phyloP scores from a whole-genome alignment of 2,888 invertebrate genomes.

The Chymomyza caudatula region DNA sequence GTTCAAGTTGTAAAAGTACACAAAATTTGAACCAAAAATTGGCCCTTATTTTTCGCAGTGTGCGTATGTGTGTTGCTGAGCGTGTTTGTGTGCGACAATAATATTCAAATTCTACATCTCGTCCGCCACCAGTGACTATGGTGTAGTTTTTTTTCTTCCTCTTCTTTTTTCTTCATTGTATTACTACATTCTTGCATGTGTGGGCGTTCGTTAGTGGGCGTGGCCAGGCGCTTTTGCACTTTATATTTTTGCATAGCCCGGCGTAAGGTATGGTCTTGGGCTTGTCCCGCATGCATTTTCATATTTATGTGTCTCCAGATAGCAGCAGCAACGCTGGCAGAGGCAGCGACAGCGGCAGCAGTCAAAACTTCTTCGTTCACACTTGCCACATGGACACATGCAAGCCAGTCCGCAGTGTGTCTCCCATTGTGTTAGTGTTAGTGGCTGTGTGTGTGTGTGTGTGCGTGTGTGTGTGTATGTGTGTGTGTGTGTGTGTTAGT shows the following conservation, averaged over 20 bases:
- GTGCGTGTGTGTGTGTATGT: slow-evolving; percentile 53
- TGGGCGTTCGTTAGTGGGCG: slow-evolving; percentile 33
- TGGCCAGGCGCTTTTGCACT: slow-evolving; percentile 50
- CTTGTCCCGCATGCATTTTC: slow-evolving; percentile 62
- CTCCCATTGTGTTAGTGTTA: background rate
- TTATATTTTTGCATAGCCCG: slow-evolving; percentile 14
- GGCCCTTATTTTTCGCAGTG: too few species aligned
- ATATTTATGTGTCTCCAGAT: slow-evolving; percentile 71
- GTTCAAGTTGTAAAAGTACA: too few species aligned
- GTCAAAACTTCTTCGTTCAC: slow-evolving; percentile 65
- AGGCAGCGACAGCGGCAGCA: slow-evolving; percentile 25
- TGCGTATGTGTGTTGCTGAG: slow-evolving; percentile 26
- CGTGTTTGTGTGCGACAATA: slow-evolving; percentile 49
- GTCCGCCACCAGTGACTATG: slow-evolving; percentile 5
- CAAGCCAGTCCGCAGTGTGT: background rate
- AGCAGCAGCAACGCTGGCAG: slow-evolving; percentile 33
- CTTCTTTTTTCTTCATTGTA: background rate
- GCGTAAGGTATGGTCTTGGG: slow-evolving; percentile 14
- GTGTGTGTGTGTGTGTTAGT: slow-evolving; percentile 28
- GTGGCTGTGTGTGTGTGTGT: slow-evolving; percentile 17
- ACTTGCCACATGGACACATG: slow-evolving; percentile 26
- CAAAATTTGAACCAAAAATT: too few species aligned
- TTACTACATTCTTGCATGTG: slow-evolving; percentile 9
- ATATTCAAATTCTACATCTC: slow-evolving; percentile 61
- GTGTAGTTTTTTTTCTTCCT: background rate